phyloP scores from a whole-genome alignment of 2,797 vertebrate genomes.

The Sebastes vulpes region DNA sequence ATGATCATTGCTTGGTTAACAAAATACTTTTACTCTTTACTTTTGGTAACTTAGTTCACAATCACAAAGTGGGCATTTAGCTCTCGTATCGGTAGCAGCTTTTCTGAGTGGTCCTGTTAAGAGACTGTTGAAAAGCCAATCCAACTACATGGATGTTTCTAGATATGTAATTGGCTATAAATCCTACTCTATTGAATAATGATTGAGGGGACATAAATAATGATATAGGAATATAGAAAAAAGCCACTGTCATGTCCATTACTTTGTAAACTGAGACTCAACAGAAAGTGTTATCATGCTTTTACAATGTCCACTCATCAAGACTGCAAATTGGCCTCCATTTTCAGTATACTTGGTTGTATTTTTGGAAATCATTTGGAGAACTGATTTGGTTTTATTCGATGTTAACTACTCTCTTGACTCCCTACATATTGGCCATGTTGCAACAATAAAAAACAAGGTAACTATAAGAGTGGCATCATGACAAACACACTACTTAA shows the following conservation, averaged over 20 bases:
- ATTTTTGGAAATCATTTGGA: neutral
- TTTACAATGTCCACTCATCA: neutral
- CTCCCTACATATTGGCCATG: neutral
- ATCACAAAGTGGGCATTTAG: too few relatives aligned
- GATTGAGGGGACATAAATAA: neutral
- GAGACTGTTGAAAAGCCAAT: neutral
- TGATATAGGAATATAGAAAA: neutral
- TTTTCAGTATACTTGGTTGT: neutral
- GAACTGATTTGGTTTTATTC: neutral
- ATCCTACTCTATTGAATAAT: neutral
- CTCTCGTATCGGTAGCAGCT: neutral
- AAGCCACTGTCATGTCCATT: neutral
- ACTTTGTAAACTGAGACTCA: neutral
- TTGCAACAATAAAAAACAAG: neutral
- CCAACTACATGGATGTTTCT: neutral
- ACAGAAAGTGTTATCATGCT: neutral
- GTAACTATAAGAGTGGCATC: neutral
- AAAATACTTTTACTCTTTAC: neutral
- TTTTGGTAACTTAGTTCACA: neutral
- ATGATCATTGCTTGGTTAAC: neutral
- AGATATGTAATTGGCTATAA: neutral
- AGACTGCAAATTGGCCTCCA: neutral
- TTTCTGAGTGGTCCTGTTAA: neutral
- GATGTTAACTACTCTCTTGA: neutral
- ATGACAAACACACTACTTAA: neutral